Evolutionary conservation across 2,113 vertebrate genomes (phyloP).

Genomic region (Leptocoma aspasia): DNA sequence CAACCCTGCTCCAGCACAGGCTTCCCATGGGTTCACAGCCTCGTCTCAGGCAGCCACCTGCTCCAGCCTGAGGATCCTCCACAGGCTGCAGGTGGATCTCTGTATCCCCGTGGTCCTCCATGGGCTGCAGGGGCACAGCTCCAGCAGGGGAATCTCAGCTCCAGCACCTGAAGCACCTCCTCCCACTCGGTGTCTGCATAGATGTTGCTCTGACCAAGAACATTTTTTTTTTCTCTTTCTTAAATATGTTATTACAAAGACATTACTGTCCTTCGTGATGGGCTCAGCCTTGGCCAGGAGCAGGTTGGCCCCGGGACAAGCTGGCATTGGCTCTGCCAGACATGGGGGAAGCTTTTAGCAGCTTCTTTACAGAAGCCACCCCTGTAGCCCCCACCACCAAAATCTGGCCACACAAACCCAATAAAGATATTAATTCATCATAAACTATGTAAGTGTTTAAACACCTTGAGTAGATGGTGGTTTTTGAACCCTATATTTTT

Average conservation of each 20-base stretch:
- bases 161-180: neutral
- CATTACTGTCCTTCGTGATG: neutral
- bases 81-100: neutral
- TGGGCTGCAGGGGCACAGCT: neutral
- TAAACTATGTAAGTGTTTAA: neutral
- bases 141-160: neutral
- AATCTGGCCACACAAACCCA: neutral
- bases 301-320: neutral
- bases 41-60: neutral
- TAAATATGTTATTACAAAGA: neutral
- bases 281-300: neutral
- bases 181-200: neutral
- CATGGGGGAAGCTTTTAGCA: neutral
- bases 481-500: neutral
- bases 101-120: neutral
- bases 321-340: neutral
- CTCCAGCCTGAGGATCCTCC: no score
- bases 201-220: neutral
- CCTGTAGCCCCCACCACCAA: neutral
- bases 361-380: neutral
- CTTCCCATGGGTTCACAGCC: neutral
- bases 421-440: neutral
- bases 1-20: neutral
- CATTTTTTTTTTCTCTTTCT: neutral
- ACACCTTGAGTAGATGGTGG: neutral